phyloP scores from a whole-genome alignment of 2,888 invertebrate genomes.

The Bursaphelenchus okinawaensis region DNA sequence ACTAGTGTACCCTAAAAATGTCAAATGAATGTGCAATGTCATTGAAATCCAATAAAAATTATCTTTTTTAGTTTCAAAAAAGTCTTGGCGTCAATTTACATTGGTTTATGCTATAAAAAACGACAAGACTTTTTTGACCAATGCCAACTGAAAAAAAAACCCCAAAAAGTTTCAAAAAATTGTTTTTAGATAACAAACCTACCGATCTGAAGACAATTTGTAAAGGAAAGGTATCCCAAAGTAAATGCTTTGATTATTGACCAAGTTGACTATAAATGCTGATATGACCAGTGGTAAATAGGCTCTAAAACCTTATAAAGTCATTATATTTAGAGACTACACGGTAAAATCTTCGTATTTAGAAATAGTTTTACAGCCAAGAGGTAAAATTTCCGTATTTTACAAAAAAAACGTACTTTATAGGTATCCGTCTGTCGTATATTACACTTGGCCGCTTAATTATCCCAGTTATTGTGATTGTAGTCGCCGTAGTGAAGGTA shows the following conservation, averaged over 20 bases:
- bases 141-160: too few species aligned
- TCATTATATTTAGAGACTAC: too few species aligned
- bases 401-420: too few species aligned
- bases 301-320: background rate
- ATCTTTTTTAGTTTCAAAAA: too few species aligned
- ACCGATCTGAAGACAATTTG: conserved; percentile 96
- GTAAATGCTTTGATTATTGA: conserved; percentile 82
- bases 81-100: too few species aligned
- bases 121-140: too few species aligned
- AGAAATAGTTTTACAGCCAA: too few species aligned
- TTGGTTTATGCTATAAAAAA: too few species aligned
- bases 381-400: too few species aligned
- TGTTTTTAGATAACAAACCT: too few species aligned
- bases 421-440: background rate
- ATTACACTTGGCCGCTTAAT: background rate
- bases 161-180: too few species aligned
- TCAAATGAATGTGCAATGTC: background rate
- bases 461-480: background rate
- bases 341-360: too few species aligned
- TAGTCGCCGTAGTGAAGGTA: background rate
- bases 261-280: conserved; percentile 75
- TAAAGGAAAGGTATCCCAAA: conserved; percentile 95
- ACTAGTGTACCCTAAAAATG: conserved; percentile 78
- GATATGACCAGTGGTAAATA: background rate
- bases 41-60: background rate